Evolutionary conservation across 2,113 vertebrate genomes (phyloP).

Genomic region (Apodemus speciosus): DNA sequence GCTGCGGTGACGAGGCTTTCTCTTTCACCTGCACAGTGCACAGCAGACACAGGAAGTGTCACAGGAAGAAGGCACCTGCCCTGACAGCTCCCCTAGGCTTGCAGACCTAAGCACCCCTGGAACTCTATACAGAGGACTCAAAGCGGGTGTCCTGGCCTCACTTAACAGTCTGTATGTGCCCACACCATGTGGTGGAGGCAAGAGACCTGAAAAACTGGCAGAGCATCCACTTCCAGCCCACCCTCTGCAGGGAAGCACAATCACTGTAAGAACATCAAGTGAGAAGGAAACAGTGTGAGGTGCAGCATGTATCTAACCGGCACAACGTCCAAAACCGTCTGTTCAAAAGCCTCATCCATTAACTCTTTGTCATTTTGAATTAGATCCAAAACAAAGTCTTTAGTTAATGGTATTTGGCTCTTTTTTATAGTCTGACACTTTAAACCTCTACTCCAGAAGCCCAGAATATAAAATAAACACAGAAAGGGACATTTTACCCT

Average conservation of each 20-base stretch:
- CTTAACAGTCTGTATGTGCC: neutral
- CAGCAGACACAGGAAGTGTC: neutral
- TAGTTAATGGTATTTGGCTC: conserved; percentile 8
- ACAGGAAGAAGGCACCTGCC: neutral
- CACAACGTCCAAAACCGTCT: conserved; percentile 37
- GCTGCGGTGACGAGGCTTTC: neutral
- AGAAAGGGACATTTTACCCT: neutral
- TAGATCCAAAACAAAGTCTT: conserved; percentile 32
- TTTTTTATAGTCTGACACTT: conserved; percentile 55
- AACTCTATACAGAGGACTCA: neutral
- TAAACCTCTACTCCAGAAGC: conserved; percentile 38
- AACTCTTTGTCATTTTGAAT: conserved; percentile 28
- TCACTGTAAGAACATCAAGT: neutral
- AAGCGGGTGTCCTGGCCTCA: neutral
- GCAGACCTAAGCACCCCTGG: neutral
- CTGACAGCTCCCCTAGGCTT: neutral
- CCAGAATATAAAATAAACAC: conserved; percentile 18
- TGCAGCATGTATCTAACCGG: neutral
- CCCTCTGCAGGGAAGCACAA: neutral
- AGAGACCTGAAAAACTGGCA: neutral
- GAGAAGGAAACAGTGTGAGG: neutral
- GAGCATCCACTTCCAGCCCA: conserved; percentile 24
- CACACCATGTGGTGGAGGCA: neutral
- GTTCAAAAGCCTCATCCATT: neutral
- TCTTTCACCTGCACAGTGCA: neutral